These are phyloP conservation scores for Salarias fasciatus DNA, from an alignment of 2,797 vertebrate genomes.

Conservation along the genomic window DNA sequence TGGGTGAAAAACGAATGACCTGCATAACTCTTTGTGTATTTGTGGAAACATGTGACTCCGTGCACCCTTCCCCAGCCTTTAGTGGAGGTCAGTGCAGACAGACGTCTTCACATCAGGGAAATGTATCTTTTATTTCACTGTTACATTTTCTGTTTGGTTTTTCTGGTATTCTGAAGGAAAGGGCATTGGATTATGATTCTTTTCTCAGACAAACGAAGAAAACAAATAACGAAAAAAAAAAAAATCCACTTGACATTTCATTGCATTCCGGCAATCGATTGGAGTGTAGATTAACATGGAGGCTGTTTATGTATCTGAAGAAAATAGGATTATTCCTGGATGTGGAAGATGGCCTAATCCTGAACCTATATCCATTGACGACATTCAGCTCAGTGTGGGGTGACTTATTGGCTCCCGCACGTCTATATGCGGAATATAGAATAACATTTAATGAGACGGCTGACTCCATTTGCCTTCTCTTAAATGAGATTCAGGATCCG, in stretches of 20 bases:
- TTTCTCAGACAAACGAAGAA: constrained; percentile 7
- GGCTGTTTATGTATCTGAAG: constrained; percentile 38
- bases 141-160: too few species aligned
- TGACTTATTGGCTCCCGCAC: constrained; percentile 57
- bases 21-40: constrained; percentile 34
- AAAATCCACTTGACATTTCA: constrained; percentile 24
- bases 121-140: too few species aligned
- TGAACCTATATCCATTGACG: constrained; percentile 43
- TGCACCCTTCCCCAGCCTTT: not conserved
- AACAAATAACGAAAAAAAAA: constrained; percentile 11
- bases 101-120: constrained; percentile 22
- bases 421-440: constrained; percentile 50
- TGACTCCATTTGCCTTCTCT: constrained; percentile 25
- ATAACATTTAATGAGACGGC: constrained; percentile 45
- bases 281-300: constrained; percentile 19
- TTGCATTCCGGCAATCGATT: constrained; percentile 27
- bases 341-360: constrained; percentile 56
- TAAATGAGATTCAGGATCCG: constrained; percentile 34
- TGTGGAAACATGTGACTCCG: constrained; percentile 15
- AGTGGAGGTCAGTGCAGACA: constrained; percentile 6
- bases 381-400: constrained; percentile 42
- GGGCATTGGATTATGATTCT: constrained; percentile 2
- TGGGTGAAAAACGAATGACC: constrained; percentile 45
- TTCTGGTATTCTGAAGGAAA: not conserved
- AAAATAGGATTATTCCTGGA: constrained; percentile 44